phyloP scores from a whole-genome alignment of 1,140 invertebrate genomes.

The Diachasma alloeum region DNA sequence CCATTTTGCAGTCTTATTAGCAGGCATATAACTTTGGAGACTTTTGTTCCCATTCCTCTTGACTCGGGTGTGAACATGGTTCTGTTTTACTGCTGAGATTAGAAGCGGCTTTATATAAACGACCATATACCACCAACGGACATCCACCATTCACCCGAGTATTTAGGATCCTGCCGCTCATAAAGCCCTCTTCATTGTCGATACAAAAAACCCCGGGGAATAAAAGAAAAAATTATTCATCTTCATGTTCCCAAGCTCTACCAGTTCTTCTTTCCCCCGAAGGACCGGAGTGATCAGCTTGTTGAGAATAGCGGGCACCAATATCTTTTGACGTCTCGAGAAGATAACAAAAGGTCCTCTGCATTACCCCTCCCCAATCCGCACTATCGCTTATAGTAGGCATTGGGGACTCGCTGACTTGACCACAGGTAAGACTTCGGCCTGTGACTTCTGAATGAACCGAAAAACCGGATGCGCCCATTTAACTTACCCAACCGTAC shows the following conservation, averaged over 20 bases:
- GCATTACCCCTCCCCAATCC: background rate
- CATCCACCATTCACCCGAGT: background rate
- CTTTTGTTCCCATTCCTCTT: constrained; percentile 56
- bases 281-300: background rate
- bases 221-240: background rate
- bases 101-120: constrained; percentile 47
- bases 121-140: constrained; percentile 4
- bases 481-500: background rate
- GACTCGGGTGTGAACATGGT: constrained; percentile 53
- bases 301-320: background rate
- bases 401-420: background rate
- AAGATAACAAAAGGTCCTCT: background rate
- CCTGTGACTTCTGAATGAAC: background rate
- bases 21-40: background rate
- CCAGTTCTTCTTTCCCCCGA: background rate
- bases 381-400: background rate
- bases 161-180: constrained; percentile 18
- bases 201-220: background rate
- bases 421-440: background rate
- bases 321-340: background rate
- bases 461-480: constrained; percentile 4
- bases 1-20: background rate
- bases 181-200: constrained; percentile 28
- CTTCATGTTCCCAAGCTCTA: background rate
- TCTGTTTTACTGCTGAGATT: constrained; percentile 54